Conservation (phyloP, 2,797 vertebrate species). For the Acridotheres tristis region DNA sequence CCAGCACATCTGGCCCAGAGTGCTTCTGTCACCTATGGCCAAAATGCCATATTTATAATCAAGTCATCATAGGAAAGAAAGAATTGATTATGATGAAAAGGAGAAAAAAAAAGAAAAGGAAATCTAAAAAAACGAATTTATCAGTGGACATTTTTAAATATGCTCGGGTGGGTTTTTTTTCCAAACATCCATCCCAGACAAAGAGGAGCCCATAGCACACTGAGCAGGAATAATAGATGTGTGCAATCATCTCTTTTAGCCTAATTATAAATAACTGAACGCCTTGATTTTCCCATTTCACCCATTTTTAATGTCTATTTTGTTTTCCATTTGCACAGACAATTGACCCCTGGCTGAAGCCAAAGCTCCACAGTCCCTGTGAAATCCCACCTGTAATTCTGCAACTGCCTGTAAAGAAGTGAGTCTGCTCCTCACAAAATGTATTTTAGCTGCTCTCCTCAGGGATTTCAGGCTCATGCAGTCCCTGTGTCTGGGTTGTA, state of each 20-base stretch:
- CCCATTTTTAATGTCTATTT: background rate
- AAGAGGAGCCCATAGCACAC: background rate
- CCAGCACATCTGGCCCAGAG: constrained; percentile 62
- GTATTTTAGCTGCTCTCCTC: background rate
- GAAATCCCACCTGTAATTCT: constrained; percentile 20
- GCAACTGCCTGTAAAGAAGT: background rate
- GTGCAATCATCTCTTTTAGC: background rate
- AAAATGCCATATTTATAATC: constrained; percentile 33
- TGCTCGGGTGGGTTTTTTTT: background rate
- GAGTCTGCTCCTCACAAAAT: background rate
- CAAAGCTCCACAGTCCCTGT: background rate
- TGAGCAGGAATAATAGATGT: background rate
- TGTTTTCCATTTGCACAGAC: background rate
- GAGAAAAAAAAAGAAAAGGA: rapidly evolving
- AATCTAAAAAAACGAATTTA: background rate
- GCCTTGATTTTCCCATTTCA: background rate
- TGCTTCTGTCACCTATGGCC: constrained; percentile 30
- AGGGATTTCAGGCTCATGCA: background rate
- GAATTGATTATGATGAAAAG: constrained; percentile 10
- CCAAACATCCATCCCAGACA: background rate
- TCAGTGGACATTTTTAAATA: background rate
- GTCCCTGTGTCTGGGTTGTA: background rate
- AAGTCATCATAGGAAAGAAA: constrained; percentile 14
- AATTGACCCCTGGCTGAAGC: background rate
- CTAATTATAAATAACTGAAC: background rate